Conservation (phyloP, 1,140 invertebrate species). For the Drosophila nigromelanica region DNA sequence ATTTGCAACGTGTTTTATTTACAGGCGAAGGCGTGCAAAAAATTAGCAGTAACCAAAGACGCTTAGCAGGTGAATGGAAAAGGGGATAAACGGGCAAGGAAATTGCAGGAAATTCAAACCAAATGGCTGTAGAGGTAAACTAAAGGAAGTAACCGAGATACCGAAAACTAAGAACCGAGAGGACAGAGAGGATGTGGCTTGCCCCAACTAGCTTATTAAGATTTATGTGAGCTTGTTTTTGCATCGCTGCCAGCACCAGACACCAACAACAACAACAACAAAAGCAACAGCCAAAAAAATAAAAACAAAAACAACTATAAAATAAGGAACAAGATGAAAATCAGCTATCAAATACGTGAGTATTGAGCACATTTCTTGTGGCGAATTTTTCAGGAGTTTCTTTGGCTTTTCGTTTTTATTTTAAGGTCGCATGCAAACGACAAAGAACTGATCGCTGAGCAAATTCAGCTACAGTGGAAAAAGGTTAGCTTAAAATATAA, state of each 20-base stretch:
- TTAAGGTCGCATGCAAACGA: background rate
- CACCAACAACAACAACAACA: conserved; percentile 33
- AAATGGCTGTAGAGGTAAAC: conserved; percentile 72
- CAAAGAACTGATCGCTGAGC: background rate
- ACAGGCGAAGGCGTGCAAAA: conserved; percentile 68
- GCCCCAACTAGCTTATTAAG: conserved; percentile 73
- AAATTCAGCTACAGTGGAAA: background rate
- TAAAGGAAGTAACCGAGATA: conserved; percentile 24
- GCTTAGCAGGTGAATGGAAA: background rate
- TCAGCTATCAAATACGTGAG: conserved; percentile 56
- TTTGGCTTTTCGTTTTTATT: conserved; percentile 8
- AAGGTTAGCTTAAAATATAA: background rate
- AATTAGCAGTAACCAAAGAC: conserved; percentile 54
- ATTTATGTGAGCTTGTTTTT: conserved; percentile 73
- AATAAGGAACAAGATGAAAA: conserved; percentile 23
- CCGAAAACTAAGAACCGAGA: conserved; percentile 35
- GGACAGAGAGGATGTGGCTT: conserved; percentile 48
- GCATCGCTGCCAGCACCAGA: conserved; percentile 63
- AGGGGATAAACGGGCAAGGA: background rate
- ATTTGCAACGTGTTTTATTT: conserved; percentile 76
- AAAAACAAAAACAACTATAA: conserved; percentile 16
- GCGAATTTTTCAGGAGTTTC: conserved; percentile 10
- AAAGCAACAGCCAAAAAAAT: background rate
- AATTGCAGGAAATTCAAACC: conserved; percentile 32
- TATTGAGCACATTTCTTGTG: conserved; percentile 55